These are phyloP conservation scores for Neoseiulus cucumeris DNA, from an alignment of 1,140 invertebrate genomes.

Conservation along the genomic window DNA sequence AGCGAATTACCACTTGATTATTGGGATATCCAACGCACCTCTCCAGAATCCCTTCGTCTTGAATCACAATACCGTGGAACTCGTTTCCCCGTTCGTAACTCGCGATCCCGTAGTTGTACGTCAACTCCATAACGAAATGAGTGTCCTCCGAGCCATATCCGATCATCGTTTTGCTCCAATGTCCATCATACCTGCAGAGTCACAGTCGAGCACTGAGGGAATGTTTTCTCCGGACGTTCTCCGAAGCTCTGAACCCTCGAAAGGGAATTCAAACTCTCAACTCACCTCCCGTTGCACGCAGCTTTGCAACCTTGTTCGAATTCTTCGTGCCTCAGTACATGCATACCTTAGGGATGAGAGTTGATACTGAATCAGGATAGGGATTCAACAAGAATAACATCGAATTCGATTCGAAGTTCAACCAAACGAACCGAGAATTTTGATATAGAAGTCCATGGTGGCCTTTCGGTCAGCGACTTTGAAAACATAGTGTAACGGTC, in stretches of 20 bases:
- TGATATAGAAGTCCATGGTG: conserved; percentile 65
- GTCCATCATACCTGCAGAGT: conserved; percentile 71
- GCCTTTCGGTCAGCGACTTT: conserved; percentile 68
- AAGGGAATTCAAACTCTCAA: conserved; percentile 14
- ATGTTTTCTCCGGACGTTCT: neutral
- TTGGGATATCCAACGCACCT: neutral
- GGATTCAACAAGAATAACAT: too few relatives aligned
- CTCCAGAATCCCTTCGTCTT: neutral
- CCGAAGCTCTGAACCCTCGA: neutral
- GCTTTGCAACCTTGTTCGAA: conserved; percentile 88
- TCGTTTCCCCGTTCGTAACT: conserved; percentile 71
- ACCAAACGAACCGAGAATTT: conserved; percentile 69
- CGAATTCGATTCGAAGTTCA: neutral
- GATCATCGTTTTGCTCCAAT: conserved; percentile 98
- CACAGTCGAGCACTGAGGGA: neutral
- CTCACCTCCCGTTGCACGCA: conserved; percentile 62
- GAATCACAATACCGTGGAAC: conserved; percentile 31
- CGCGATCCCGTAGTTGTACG: conserved; percentile 87
- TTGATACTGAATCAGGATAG: too few relatives aligned
- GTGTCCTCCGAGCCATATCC: conserved; percentile 86
- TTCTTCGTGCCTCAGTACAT: conserved; percentile 79
- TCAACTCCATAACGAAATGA: conserved; percentile 89
- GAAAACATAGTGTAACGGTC: conserved; percentile 83
- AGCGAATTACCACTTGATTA: neutral
- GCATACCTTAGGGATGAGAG: conserved; percentile 33